Evolutionary conservation across 2,797 vertebrate genomes (phyloP).

Genomic region (Trachops cirrhosus): DNA sequence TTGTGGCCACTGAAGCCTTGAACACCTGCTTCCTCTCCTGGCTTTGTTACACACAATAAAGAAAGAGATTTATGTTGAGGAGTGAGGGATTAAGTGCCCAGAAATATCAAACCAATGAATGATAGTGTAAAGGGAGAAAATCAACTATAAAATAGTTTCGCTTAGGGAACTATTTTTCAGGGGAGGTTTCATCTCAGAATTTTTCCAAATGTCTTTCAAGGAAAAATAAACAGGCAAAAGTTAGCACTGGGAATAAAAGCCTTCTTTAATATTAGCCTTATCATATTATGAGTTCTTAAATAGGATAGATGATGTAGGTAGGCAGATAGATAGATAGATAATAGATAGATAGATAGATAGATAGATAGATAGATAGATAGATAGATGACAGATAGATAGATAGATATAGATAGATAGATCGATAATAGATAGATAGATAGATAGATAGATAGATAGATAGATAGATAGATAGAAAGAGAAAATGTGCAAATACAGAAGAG

Average conservation of each 20-base stretch:
- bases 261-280: constrained; percentile 11
- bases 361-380: too few species aligned
- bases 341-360: background rate
- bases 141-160: constrained; percentile 51
- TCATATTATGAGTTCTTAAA: background rate
- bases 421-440: background rate
- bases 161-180: constrained; percentile 35
- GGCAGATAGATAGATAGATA: background rate
- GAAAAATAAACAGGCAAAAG: constrained; percentile 35
- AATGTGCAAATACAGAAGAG: background rate
- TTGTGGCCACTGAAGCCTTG: constrained; percentile 48
- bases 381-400: background rate
- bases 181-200: constrained; percentile 8
- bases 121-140: constrained; percentile 52
- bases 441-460: background rate
- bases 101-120: constrained; percentile 39
- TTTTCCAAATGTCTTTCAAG: constrained; percentile 36
- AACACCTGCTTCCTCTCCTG: constrained; percentile 67
- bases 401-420: background rate
- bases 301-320: background rate
- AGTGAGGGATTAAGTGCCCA: constrained; percentile 65
- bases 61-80: constrained; percentile 56
- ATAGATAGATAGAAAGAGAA: background rate
- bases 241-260: constrained; percentile 10
- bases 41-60: constrained; percentile 56